Conservation (phyloP, 1,140 invertebrate genomes). For the Oppia nitens region DNA sequence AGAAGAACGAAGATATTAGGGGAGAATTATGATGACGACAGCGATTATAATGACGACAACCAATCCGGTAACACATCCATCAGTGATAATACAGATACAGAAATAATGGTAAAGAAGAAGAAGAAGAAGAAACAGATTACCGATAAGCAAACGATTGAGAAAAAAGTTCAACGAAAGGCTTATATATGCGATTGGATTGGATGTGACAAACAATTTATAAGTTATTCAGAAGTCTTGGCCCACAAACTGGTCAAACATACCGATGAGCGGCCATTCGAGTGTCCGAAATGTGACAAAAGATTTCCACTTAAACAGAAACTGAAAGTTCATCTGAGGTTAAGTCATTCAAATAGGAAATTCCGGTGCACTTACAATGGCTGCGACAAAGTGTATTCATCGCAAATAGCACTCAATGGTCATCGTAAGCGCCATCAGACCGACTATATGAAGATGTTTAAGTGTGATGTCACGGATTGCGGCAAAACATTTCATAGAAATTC, state of each 20-base stretch:
- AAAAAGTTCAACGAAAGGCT: too few species aligned
- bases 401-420: neutral
- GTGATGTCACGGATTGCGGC: neutral
- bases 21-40: too few species aligned
- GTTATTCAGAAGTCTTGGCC: too few species aligned
- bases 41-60: too few species aligned
- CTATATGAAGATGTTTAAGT: neutral
- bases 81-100: too few species aligned
- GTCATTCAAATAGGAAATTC: neutral
- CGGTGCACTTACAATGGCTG: neutral
- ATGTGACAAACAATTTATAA: slow-evolving; percentile 37
- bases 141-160: too few species aligned
- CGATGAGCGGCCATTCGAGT: neutral
- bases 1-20: too few species aligned
- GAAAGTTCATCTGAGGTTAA: neutral
- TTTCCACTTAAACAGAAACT: neutral
- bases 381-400: neutral
- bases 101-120: too few species aligned
- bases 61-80: too few species aligned
- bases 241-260: neutral
- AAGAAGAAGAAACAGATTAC: too few species aligned
- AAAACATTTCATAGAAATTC: neutral
- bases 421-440: neutral
- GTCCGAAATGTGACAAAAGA: neutral
- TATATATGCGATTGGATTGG: slow-evolving; percentile 74